Evolutionary conservation across 2,888 invertebrate genomes (phyloP).

Genomic region (Tortricodes alternella): DNA sequence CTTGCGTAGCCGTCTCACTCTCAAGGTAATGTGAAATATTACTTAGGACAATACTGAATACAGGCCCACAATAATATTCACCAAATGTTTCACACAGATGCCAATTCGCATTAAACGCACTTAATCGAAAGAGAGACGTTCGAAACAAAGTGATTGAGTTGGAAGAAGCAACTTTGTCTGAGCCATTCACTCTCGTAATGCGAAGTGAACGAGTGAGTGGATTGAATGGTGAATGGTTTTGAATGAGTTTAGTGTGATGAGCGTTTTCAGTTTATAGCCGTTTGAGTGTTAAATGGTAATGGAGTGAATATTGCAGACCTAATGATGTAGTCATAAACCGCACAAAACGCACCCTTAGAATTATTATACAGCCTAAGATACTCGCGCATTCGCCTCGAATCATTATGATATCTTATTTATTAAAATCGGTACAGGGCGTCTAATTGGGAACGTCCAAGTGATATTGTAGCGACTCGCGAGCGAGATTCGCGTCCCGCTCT

Average conservation of each 20-base stretch:
- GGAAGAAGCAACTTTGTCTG: conserved; percentile 66
- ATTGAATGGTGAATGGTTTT: conserved; percentile 40
- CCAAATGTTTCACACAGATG: background rate
- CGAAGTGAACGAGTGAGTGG: conserved; percentile 38
- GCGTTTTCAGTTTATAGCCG: conserved; percentile 39
- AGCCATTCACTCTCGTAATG: conserved; percentile 42
- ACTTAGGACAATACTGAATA: too few relatives aligned
- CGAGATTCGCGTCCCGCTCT: too few relatives aligned
- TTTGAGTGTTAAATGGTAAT: background rate
- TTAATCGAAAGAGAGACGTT: conserved; percentile 38
- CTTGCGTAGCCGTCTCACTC: too few relatives aligned
- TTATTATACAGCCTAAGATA: too few relatives aligned
- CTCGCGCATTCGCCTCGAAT: too few relatives aligned
- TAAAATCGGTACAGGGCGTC: too few relatives aligned
- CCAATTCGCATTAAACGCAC: conserved; percentile 6
- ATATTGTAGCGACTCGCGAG: too few relatives aligned
- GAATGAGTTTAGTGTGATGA: conserved; percentile 45
- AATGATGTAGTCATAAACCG: background rate
- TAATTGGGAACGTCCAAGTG: too few relatives aligned
- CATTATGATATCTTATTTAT: too few relatives aligned
- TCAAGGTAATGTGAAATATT: too few relatives aligned
- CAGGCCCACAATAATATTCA: too few relatives aligned
- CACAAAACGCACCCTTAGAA: too few relatives aligned
- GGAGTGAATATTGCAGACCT: background rate
- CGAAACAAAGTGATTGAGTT: conserved; percentile 70